Evolutionary conservation across 2,113 vertebrate species (phyloP).

Genomic region (Archilochus colubris): DNA sequence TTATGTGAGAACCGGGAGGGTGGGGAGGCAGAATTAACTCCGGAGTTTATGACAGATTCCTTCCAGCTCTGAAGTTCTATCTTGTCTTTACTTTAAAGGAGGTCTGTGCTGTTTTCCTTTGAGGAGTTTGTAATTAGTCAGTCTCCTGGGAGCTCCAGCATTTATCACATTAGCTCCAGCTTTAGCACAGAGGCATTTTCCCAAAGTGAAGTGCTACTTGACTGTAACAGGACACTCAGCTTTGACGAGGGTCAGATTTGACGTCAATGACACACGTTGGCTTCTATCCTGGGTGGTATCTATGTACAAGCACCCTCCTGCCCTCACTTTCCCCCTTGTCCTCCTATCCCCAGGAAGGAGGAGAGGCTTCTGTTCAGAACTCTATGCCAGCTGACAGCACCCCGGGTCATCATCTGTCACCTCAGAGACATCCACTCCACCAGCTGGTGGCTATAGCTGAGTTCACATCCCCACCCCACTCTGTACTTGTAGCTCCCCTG

Average conservation of each 20-base stretch:
- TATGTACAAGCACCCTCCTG: conserved; percentile 12
- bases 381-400: neutral
- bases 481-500: neutral
- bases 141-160: neutral
- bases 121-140: neutral
- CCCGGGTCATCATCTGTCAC: neutral
- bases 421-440: neutral
- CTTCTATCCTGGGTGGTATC: conserved; percentile 32
- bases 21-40: neutral
- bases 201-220: conserved; percentile 11
- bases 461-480: neutral
- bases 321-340: neutral
- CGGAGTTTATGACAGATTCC: neutral
- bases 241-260: conserved; percentile 54
- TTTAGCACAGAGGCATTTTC: conserved; percentile 42
- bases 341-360: neutral
- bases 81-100: neutral
- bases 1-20: neutral
- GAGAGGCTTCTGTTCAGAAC: neutral
- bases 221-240: conserved; percentile 57
- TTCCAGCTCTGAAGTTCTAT: neutral
- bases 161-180: neutral
- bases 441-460: neutral
- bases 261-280: conserved; percentile 52
- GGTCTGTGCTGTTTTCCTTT: neutral